Evolutionary conservation across 2,797 vertebrate genomes (phyloP).

Genomic region (Podarcis siculus): DNA sequence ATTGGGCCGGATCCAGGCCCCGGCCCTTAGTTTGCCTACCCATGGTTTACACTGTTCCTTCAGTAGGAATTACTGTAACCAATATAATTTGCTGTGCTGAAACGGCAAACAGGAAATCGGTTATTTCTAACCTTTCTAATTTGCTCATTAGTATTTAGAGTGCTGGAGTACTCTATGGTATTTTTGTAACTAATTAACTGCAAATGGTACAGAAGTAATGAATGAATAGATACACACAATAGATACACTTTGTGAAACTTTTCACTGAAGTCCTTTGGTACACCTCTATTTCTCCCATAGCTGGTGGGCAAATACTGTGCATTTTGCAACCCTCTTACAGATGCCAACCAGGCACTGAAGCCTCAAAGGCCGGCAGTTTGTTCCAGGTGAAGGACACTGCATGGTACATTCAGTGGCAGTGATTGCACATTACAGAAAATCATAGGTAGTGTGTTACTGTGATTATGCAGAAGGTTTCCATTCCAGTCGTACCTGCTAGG

Average conservation of each 20-base stretch:
- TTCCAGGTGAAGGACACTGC: background rate
- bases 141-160: background rate
- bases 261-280: background rate
- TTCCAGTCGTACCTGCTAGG: background rate
- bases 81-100: slow-evolving; percentile 26
- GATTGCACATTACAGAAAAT: background rate
- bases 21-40: no score
- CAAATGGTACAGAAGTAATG: background rate
- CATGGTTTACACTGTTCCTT: background rate
- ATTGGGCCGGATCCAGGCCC: no score
- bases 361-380: background rate
- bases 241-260: background rate
- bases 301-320: background rate
- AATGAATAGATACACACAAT: background rate
- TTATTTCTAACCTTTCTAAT: background rate
- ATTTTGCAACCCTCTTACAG: background rate
- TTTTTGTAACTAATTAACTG: background rate
- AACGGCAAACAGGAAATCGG: background rate
- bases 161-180: background rate
- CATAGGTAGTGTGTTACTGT: background rate
- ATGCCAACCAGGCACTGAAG: background rate
- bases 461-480: background rate
- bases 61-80: background rate
- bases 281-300: background rate
- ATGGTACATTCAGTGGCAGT: background rate